Evolutionary conservation across 2,113 vertebrate genomes (phyloP).

Genomic region (Alethe diademata): DNA sequence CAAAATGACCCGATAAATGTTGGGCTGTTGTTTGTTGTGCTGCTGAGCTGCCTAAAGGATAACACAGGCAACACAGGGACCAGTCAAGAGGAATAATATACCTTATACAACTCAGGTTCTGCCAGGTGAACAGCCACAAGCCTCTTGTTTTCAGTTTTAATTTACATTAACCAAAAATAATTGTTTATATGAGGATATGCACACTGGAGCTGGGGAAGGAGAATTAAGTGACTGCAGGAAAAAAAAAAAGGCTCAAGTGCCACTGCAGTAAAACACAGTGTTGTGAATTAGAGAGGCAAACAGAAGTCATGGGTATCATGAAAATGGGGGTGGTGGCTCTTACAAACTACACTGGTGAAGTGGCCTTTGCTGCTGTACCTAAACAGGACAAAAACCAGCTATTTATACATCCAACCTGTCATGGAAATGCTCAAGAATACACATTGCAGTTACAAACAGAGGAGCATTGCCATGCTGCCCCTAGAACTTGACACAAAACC

Average conservation of each 20-base stretch:
- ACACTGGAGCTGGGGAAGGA: not conserved
- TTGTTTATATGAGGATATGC: not conserved
- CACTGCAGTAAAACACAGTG: not conserved
- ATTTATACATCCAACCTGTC: not conserved
- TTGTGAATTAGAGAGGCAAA: not conserved
- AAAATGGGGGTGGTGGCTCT: not conserved
- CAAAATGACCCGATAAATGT: not conserved
- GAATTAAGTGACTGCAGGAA: not conserved
- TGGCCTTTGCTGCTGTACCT: not conserved
- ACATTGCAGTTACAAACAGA: rapidly evolving
- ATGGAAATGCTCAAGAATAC: rapidly evolving
- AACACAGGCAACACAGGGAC: not conserved
- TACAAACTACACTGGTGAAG: not conserved
- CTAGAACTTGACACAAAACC: not conserved
- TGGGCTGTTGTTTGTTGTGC: not conserved
- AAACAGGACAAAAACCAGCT: not conserved
- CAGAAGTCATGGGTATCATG: rapidly evolving
- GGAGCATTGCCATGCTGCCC: too few species aligned
- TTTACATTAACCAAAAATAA: not conserved
- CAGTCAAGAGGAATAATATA: not conserved
- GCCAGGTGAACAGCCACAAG: not conserved
- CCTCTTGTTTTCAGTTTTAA: conserved; percentile 1
- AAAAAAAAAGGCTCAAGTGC: not conserved
- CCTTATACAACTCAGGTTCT: not conserved
- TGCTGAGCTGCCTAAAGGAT: not conserved